Evolutionary conservation across 2,888 invertebrate species (phyloP), one percentile per base, ranked within the genome.

Genomic region (Corbicula japonica): DNA sequence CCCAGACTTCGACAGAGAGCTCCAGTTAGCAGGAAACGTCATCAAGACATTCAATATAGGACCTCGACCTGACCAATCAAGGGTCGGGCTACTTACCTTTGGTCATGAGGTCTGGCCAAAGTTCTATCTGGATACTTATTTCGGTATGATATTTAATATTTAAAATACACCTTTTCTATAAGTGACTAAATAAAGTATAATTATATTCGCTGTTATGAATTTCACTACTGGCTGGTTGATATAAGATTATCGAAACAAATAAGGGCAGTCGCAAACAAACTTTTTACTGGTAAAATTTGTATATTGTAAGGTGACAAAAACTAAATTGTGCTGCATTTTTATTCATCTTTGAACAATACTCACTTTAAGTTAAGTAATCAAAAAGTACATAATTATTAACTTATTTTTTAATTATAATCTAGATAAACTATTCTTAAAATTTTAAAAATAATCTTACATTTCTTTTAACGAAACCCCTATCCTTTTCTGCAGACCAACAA

Each of bases 1-100:
- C 0, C 83, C 82, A 6, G 89, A 92, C 69, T 92, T 91, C 76
- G 63, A 83, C 30, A 79, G 84, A n/a, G 90, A 90, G 76, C 61
- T 88, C 10, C 63, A 74, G 44, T 91, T 91, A 62, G 82, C 90
- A 23, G 80, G 86, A 23, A 80, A 83, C 26, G 58, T 72, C 3
- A 82, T 87, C 10, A 56, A 76, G 15, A 77, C 84, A 18, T 88
- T 90, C 60, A 82, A 90, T 63, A 76, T 90, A n/a, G 88, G 88
- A 6, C 78, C 86, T 5, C 69, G 71, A 0, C 23, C 46, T 0
- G 71, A 69, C 10, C 83, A 88, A 35, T 82, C 88, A 0, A 71
- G 86, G 21, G 85, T 90, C 1, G 90, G 82, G 0, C 85, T 87
- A 8, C 66, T 90, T 8, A 89, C 89, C 15, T 91, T 88, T 83